Evolutionary conservation across 2,113 vertebrate species (phyloP).

Genomic region (Ia io): DNA sequence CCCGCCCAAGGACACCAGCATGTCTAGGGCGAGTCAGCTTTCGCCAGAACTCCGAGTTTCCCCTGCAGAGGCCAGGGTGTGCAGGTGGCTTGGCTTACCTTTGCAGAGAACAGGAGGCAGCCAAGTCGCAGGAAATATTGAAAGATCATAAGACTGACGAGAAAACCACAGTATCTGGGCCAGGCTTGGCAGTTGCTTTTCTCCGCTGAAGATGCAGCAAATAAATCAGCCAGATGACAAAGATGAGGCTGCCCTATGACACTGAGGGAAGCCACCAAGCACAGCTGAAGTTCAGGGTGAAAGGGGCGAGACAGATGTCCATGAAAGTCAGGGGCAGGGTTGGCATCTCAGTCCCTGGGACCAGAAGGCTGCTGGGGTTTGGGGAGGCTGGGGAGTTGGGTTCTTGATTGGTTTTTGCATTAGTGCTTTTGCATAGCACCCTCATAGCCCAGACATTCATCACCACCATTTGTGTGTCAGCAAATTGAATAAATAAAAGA

Average conservation of each 20-base stretch:
- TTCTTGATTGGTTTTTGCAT: background rate
- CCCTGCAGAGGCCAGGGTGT: rapidly evolving
- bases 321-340: rapidly evolving
- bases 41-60: background rate
- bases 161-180: slow-evolving; percentile 86
- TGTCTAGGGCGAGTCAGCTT: background rate
- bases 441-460: background rate
- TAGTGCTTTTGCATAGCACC: background rate
- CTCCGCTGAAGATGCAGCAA: slow-evolving; percentile 81
- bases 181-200: slow-evolving; percentile 88
- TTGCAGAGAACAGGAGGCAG: slow-evolving; percentile 83
- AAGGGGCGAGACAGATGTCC: background rate
- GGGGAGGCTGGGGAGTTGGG: background rate
- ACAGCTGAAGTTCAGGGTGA: slow-evolving; percentile 69
- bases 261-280: slow-evolving; percentile 81
- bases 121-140: slow-evolving; percentile 85
- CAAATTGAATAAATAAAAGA: slow-evolving; percentile 10
- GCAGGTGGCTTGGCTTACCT: slow-evolving; percentile 69
- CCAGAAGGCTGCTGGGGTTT: background rate
- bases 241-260: slow-evolving; percentile 82
- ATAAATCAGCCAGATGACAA: slow-evolving; percentile 79
- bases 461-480: background rate
- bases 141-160: slow-evolving; percentile 81
- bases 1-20: background rate
- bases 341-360: background rate